Conservation (phyloP, 2,797 vertebrate genomes). For the Falco columbarius region DNA sequence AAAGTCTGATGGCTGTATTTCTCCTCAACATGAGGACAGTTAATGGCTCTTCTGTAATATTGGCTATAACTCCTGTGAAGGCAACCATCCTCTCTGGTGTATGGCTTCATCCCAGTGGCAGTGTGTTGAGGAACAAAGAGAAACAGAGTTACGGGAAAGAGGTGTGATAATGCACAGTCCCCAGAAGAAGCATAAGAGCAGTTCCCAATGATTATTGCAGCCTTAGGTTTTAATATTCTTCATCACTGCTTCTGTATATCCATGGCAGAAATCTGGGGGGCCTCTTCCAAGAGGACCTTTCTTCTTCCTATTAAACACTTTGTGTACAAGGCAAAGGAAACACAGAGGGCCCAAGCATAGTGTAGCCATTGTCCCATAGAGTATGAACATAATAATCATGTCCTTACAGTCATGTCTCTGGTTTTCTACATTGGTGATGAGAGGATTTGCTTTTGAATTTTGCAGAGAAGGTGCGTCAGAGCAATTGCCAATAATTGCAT, state of each 20-base stretch:
- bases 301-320: not conserved
- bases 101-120: not conserved
- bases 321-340: not conserved
- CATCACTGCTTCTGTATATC: not conserved
- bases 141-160: not conserved
- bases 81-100: not conserved
- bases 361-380: not conserved
- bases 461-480: not conserved
- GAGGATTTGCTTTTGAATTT: not conserved
- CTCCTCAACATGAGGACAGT: not conserved
- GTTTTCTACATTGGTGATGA: not conserved
- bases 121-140: not conserved
- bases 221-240: not conserved
- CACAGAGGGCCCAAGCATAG: not conserved
- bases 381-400: not conserved
- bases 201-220: not conserved
- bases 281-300: not conserved
- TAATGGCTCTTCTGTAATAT: not conserved
- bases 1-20: not conserved
- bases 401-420: not conserved
- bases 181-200: not conserved
- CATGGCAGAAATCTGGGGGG: not conserved
- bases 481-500: not conserved
- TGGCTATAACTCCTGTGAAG: not conserved
- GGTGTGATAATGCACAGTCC: not conserved